Percentiles rank a stretch among this genome's conserved stretches.
Conservation (phyloP, 1,140 invertebrate species). For the fruit fly (Drosophila melanogaster) region DNA sequence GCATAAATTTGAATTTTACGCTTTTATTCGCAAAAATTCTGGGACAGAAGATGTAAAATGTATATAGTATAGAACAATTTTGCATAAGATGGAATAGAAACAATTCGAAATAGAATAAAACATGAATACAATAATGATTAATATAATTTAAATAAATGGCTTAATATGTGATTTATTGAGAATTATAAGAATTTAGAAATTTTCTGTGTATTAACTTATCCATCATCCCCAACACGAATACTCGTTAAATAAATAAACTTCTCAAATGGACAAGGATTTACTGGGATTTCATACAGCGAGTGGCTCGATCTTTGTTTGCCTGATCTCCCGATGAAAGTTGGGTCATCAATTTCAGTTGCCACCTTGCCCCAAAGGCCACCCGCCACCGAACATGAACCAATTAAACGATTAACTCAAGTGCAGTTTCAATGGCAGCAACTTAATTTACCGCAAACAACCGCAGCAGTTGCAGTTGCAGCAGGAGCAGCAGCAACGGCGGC, state of each 20-base stretch:
- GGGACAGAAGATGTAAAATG: neutral
- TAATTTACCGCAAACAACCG: conserved; percentile 77
- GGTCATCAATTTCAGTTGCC: conserved; percentile 27
- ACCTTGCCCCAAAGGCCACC: neutral
- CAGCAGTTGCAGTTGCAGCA: conserved; percentile 8
- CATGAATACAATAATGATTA: too few species aligned
- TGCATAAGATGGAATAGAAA: too few species aligned
- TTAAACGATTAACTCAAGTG: conserved; percentile 80
- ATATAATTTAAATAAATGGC: too few species aligned
- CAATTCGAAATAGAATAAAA: too few species aligned
- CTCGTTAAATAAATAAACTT: conserved; percentile 8
- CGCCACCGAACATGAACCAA: conserved; percentile 54
- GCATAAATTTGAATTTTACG: conserved; percentile 64
- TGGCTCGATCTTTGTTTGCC: conserved; percentile 15
- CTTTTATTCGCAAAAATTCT: conserved; percentile 18
- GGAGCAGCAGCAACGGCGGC: neutral
- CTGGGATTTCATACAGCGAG: neutral
- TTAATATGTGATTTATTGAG: too few species aligned
- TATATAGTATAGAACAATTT: too few species aligned
- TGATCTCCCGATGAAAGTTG: conserved; percentile 29
- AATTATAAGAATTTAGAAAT: too few species aligned
- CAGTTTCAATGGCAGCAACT: conserved; percentile 73
- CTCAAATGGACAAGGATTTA: neutral
- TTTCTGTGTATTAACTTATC: too few species aligned
- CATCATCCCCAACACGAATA: too few species aligned